phyloP scores from a whole-genome alignment of 2,888 invertebrate genomes.

The Venustoraphidia nigricollis region DNA sequence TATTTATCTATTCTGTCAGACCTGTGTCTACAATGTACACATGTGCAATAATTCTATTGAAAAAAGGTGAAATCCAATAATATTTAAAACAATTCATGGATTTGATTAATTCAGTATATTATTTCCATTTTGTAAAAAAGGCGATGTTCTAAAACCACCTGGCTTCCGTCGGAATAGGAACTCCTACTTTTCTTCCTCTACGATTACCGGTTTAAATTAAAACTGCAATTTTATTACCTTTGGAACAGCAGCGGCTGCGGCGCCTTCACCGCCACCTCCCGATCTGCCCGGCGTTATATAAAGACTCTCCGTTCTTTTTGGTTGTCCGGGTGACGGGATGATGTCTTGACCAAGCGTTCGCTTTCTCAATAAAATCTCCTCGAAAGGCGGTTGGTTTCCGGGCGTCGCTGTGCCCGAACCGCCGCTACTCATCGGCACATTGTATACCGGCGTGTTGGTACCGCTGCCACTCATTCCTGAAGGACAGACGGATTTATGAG shows the following conservation, averaged over 20 bases:
- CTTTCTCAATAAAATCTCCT: slow-evolving; percentile 67
- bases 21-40: too few species aligned
- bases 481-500: background rate
- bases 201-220: too few species aligned
- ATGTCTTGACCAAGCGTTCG: slow-evolving; percentile 77
- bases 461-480: slow-evolving; percentile 8
- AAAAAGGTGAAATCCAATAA: too few species aligned
- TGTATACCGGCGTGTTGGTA: slow-evolving; percentile 28
- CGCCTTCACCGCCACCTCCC: slow-evolving; percentile 26
- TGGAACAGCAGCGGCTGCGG: slow-evolving; percentile 19
- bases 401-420: slow-evolving; percentile 22
- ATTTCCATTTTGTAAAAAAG: too few species aligned
- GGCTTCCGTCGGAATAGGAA: too few species aligned
- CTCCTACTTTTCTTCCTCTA: too few species aligned
- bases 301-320: slow-evolving; percentile 81
- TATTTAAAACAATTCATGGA: too few species aligned
- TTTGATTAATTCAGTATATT: too few species aligned
- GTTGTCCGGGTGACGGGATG: slow-evolving; percentile 72
- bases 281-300: slow-evolving; percentile 49
- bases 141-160: too few species aligned
- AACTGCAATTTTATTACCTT: slow-evolving; percentile 19
- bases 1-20: too few species aligned
- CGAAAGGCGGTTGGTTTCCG: slow-evolving; percentile 48
- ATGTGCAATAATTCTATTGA: too few species aligned
- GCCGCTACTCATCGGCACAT: slow-evolving; percentile 24